Evolutionary conservation across 2,888 invertebrate species (phyloP), one percentile per base, ranked within the genome.

Genomic region (Notocelia uddmanniana): DNA sequence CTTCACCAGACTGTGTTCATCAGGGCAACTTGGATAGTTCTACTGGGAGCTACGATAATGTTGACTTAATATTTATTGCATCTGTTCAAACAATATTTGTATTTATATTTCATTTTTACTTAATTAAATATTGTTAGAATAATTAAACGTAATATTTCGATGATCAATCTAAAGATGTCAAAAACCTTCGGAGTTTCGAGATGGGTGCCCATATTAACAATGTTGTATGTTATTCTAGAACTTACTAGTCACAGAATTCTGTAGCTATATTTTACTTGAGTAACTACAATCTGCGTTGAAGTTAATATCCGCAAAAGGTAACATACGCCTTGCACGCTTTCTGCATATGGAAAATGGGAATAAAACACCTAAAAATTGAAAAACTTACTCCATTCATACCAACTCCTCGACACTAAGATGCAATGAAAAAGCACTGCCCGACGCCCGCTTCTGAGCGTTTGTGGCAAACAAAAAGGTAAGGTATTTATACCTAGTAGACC

Each of bases 371-470:
- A 31, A 26, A 62, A 62, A 67, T 67, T 67, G 57, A n/a, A 58
- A 68, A 58, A 45, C 58, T 19, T 48, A 48, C 48, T 45, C 69
- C 45, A 54, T 69, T 21, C 41, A 45, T 45, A 34, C 41, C 5
- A 45, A 55, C 48, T 69, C 62, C 13, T 48, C 21, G 69, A 55
- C 62, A 48, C 21, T 41, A 31, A 69, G 55, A 55, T 55, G 45
- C 55, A 69, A 69, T 69, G 62, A 69, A 69, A 48, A 62, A 62
- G 60, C 52, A 64, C 37, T 50, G 48, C 41, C 11, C 31, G 52
- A n/a, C n/a, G n/a, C n/a, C n/a, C n/a, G n/a, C n/a, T n/a, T n/a
- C n/a, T 50, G 60, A 69, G 15, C 26, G 45, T 41, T 34, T 54
- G 54, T 54, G 31, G 54, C 41, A 41, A 54, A 60, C 41, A 60